These are phyloP conservation scores for Meloidogyne hapla DNA, from an alignment of 1,140 invertebrate genomes.

Conservation along the genomic window DNA sequence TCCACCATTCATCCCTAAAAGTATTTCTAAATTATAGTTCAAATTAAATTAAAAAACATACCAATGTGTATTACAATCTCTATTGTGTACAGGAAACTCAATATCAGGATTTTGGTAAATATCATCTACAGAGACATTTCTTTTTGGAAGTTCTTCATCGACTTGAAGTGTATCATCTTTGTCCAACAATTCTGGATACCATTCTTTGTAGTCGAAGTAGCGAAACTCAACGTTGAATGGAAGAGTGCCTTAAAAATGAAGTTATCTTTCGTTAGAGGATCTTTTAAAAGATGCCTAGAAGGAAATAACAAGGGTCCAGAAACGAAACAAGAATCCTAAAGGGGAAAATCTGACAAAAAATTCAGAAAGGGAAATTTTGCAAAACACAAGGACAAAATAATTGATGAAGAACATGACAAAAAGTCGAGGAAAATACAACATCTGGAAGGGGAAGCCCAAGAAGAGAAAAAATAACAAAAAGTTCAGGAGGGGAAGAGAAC, in stretches of 20 bases:
- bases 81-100: conserved; percentile 49
- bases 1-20: conserved; percentile 57
- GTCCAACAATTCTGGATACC: conserved; percentile 40
- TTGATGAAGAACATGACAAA: too few species aligned
- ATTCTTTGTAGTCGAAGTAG: conserved; percentile 53
- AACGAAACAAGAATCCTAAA: neutral
- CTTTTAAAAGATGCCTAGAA: too few species aligned
- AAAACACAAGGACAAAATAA: too few species aligned
- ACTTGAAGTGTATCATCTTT: neutral
- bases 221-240: conserved; percentile 54
- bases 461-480: too few species aligned
- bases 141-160: conserved; percentile 27
- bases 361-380: too few species aligned
- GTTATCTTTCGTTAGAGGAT: too few species aligned
- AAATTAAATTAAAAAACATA: neutral
- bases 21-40: neutral
- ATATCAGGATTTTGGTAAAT: conserved; percentile 54
- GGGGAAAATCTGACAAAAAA: neutral
- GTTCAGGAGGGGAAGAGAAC: too few species aligned
- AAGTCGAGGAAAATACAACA: too few species aligned
- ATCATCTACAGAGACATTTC: conserved; percentile 37
- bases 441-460: too few species aligned
- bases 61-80: conserved; percentile 51
- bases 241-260: conserved; percentile 41
- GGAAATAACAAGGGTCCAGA: too few species aligned